phyloP scores from a whole-genome alignment of 64 coral and sea anemone genomes.

The Trachythela sp. region DNA sequence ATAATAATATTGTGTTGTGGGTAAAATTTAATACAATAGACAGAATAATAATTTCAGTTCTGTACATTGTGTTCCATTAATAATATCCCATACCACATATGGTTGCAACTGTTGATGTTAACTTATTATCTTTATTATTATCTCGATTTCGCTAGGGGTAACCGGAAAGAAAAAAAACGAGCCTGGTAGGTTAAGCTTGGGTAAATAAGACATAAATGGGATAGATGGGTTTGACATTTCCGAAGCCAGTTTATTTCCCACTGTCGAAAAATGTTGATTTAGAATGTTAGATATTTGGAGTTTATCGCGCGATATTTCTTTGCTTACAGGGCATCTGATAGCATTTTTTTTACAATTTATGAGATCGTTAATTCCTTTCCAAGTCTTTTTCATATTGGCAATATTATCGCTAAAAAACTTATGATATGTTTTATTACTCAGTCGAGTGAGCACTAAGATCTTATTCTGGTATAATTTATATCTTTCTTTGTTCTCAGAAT shows the following conservation, averaged over 20 bases:
- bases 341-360: not conserved
- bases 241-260: not conserved
- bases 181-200: not conserved
- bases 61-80: too few relatives aligned
- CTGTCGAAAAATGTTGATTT: not conserved
- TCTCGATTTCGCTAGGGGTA: not conserved
- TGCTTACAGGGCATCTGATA: not conserved
- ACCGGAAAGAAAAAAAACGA: not conserved
- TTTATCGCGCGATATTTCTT: not conserved
- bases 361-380: not conserved
- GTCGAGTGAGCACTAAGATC: conserved; percentile 1
- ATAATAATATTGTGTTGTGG: too few relatives aligned
- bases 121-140: not conserved
- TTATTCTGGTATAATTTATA: conserved; percentile 48
- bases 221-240: not conserved
- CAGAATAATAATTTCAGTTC: too few relatives aligned
- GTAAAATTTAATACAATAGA: too few relatives aligned
- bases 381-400: not conserved
- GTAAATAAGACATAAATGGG: not conserved
- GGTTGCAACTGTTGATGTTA: too few relatives aligned
- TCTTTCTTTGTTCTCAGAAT: not conserved
- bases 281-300: not conserved
- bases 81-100: not conserved
- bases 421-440: not conserved
- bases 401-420: not conserved